Base-by-base conservation (phyloP, 2,888 invertebrate genomes). In the Scrobipalpa atriplicella region DNA sequence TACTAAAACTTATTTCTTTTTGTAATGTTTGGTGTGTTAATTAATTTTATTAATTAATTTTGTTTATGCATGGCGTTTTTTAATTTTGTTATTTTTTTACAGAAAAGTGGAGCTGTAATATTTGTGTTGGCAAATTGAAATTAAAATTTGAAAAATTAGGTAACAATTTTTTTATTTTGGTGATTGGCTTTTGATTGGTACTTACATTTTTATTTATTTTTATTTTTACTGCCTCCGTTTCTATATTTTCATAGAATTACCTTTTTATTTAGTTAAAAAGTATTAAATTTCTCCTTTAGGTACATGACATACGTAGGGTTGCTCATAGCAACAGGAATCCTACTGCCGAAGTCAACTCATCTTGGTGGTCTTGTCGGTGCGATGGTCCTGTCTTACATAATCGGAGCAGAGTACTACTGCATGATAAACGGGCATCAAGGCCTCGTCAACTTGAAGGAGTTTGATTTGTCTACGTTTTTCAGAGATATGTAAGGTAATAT, bases 291-390 rank as follows among this genome's bases (percentile, higher is more conserved):
- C 64, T 64, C 73, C 85, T 82, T 7, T 69, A 92, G 98, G 81
- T 97, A 97, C 86, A 89, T 96, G 73, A 97, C 97, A 6, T 98
- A 98, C 82, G 88, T 96, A 56, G 98, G 98, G 2, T 93, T 98
- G 54, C 95, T 97, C 76, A 87, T 97, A 54, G 97, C 98, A 43
- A 97, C 97, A 0, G 96, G 95, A 74, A 98, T 98, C 66, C 95
- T 98, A 76, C 95, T 98, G 64, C 97, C 97, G 74, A 95, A 95
- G 77, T 97, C 96, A 67, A 94, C 95, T 0, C 93, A 94, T 43
- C 89, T 97, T 52, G 98, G 98, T 10, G 95, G 96, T 66, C 81
- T 96, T 62, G 95, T 98, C 64, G 98, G 98, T 1, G 89, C 96
- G 0, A 93, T 95, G 73, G 98, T 98, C 18, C 95, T 96, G 29